Evolutionary conservation across 2,113 vertebrate species (phyloP), one percentile per base, ranked within the genome.

Genomic region (Ornithorhynchus anatinus): DNA sequence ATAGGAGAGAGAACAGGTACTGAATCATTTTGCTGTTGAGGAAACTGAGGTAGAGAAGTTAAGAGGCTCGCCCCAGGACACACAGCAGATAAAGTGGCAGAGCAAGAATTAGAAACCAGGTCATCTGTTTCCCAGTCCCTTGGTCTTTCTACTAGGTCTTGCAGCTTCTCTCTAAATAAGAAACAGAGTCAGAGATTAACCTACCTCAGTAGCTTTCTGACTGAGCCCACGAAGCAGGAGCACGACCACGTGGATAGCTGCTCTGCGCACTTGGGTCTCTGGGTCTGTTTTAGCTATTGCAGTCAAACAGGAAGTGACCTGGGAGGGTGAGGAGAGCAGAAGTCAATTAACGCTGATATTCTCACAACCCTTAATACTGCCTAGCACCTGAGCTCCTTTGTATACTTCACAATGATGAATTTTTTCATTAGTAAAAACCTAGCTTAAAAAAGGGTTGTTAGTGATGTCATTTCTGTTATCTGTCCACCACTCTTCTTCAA

Each of bases 171-270:
- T n/a, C n/a, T n/a, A n/a, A n/a, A n/a, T n/a, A n/a, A n/a, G 2
- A 0, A 1, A 10, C 14, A 11, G 22, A 42, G 36, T 1, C 1
- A 7, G 37, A 10, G 20, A 20, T 5, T 23, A 56, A 84, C 91
- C 83, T 85, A 97, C 97, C 95, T 97, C 94, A 1, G 96, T 95
- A 44, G 94, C 89, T 84, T 92, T 94, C 53, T 95, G 90, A 13
- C 95, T 92, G 69, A 99, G 96, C 42, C 97, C 98, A 54, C 92
- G 91, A 6, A 99, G 92, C 81, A 99, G 88, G 70, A 96, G 16
- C 50, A 92, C 91, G 60, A 99, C 92, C 52, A 98, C 95, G 0
- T 98, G 95, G 59, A 99, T 84, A 0, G 96, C 97, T 0, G 97
- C 98, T 89, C 97, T 91, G 56, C 97, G 95, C 58, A 97, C 97